Base-by-base conservation (phyloP, 37 sponge, comb jelly and placozoan species). In the Spongilla lacustris region DNA sequence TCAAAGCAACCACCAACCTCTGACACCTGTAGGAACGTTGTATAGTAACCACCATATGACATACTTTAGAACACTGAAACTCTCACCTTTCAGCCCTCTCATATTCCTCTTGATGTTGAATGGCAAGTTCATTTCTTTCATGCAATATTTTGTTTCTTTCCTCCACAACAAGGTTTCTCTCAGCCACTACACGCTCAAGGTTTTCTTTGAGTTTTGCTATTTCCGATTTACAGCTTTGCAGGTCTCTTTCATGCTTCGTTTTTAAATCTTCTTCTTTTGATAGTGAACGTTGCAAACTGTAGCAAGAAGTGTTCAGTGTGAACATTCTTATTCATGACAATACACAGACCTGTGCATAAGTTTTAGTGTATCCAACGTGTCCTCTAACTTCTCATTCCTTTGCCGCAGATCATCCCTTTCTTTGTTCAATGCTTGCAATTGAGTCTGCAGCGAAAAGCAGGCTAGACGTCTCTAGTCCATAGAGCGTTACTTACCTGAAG, bases 331-430 rank as follows among this genome's bases (percentile, higher is more conserved):
- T 26, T 19, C 28, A 27, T 17, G 19, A 1, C 1, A 25, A 69
- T 28, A 69, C 29, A 13, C 36, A 73, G 10, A 85, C 85, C 78
- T 85, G 85, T 46, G 80, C 68, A 87, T 23, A 31, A 87, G 36
- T 50, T 69, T 73, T 32, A 87, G 81, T n/a, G 87, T 87, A n/a
- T 90, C 90, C 68, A 36, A 73, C 0, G 75, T 75, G 34, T 90
- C 90, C 37, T 90, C 90, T 30, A 85, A 68, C 73, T 85, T 85
- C n/a, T 75, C 71, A 14, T 85, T 81, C 75, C 58, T 90, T 30
- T 69, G 26, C 32, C 80, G 36, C 90, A 85, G 85, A 27, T 80
- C 36, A 8, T 90, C 85, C 26, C 41, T 80, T 50, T 90, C 90
- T 46, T 4, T 76, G 5, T 75, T 11, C 14, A 66, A 74, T 41